Base-by-base conservation (phyloP, 2,888 invertebrate genomes). In the Poecilobothrus nobilitatus region DNA sequence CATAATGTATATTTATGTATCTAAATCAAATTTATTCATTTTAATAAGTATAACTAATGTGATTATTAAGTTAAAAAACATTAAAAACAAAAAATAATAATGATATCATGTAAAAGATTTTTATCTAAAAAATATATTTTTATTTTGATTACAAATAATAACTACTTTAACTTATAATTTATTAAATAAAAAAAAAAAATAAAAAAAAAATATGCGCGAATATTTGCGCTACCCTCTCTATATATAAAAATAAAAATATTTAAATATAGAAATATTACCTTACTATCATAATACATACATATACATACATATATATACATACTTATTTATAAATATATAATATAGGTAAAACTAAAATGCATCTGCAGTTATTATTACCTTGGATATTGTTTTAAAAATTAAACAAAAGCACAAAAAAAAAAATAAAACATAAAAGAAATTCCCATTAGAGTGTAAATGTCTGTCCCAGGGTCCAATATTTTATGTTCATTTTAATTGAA, bases 41-140 rank as follows among this genome's bases (percentile, higher is more conserved):
- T 15, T n/a, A 2, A 27, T 27, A 27, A n/a, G n/a, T 27, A 27
- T 27, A 27, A 27, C 27, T 27, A 41, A 41, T 41, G 41, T 41
- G 15, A 41, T 41, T 41, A 41, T 41, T 41, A 2, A n/a, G 53
- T 53, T 27, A 27, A 27, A 27, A 27, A 27, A 27, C 27, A 27
- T 27, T 27, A 53, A n/a, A 53, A 18, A 53, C 2, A 53, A 12
- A 6, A 53, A 53, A 53, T 15, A 18, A n/a, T 53, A 53, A 53
- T 53, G 53, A 53, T 53, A 53, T 53, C 53, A 53, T n/a, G 53
- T 53, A 15, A 53, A 53, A 53, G 53, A 53, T 53, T 53, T 53
- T 18, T 53, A 53, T 53, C 53, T 53, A n/a, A 53, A 53, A 53
- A 53, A 18, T 53, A 12, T 18, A 53, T 15, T n/a, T 53, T 18